Evolutionary conservation across 2,797 vertebrate genomes (phyloP).

Genomic region (Chloroceryle inda): DNA sequence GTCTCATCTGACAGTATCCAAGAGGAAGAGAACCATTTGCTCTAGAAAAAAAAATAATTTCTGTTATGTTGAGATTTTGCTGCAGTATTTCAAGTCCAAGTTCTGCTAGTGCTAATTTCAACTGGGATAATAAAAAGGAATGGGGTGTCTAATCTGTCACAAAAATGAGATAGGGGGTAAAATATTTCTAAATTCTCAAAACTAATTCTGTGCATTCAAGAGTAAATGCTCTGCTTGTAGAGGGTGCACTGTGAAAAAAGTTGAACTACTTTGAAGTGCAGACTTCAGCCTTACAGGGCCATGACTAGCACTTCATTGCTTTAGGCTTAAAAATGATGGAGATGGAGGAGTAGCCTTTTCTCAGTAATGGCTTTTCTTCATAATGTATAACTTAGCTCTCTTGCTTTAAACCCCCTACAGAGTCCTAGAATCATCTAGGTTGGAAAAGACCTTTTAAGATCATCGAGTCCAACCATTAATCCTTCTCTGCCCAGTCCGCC

Average conservation of each 20-base stretch:
- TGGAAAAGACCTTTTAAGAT: too few species aligned
- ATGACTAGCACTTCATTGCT: background rate
- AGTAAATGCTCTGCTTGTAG: background rate
- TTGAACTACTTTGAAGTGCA: conserved; percentile 3
- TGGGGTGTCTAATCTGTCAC: background rate
- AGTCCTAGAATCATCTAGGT: too few species aligned
- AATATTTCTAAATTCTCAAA: background rate
- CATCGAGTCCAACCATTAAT: too few species aligned
- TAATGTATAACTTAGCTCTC: conserved; percentile 3
- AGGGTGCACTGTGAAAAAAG: background rate
- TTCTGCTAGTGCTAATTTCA: background rate
- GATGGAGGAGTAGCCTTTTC: background rate
- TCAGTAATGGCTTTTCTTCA: conserved; percentile 37
- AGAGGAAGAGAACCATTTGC: background rate
- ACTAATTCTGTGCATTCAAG: background rate
- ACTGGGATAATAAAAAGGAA: background rate
- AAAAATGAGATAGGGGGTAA: background rate
- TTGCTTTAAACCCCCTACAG: background rate
- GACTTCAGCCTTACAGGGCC: background rate
- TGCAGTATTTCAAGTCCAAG: background rate
- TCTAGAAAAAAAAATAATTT: background rate
- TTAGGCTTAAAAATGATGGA: conserved; percentile 40
- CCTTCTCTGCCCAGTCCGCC: too few species aligned
- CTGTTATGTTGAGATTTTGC: background rate
- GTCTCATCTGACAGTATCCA: background rate